phyloP scores from a whole-genome alignment of 2,888 invertebrate species.

The Monoplex corrugatus region DNA sequence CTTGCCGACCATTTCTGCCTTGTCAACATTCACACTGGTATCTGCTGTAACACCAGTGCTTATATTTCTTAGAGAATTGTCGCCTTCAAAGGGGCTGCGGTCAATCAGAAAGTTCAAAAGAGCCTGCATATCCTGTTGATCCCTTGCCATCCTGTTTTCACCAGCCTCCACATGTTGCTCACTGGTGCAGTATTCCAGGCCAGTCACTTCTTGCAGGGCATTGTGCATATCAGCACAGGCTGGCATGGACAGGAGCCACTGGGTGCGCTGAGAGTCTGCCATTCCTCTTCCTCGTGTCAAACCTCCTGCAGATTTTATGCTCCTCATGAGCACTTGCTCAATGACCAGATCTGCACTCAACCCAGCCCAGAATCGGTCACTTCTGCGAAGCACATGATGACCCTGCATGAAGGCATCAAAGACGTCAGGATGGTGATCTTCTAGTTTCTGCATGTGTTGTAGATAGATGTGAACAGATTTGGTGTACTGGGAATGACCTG shows the following conservation, averaged over 20 bases:
- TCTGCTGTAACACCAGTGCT: conserved; percentile 56
- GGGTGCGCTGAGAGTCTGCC: not conserved
- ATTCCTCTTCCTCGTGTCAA: conserved; percentile 41
- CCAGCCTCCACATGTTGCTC: conserved; percentile 34
- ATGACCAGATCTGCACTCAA: conserved; percentile 33
- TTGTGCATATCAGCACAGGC: conserved; percentile 39
- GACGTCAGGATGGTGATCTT: not conserved
- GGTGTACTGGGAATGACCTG: not conserved
- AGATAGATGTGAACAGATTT: not conserved
- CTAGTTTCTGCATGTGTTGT: not conserved
- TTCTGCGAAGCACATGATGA: conserved; percentile 52
- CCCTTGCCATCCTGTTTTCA: not conserved
- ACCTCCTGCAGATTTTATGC: conserved; percentile 53
- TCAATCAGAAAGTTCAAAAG: conserved; percentile 49
- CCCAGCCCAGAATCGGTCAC: conserved; percentile 50
- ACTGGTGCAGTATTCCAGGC: conserved; percentile 21
- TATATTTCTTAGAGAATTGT: conserved; percentile 53
- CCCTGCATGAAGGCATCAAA: too few relatives aligned
- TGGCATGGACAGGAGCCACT: conserved; percentile 44
- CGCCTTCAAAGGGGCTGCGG: conserved; percentile 54
- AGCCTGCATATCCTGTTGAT: conserved; percentile 46
- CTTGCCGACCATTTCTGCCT: conserved; percentile 52
- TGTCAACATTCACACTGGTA: conserved; percentile 52
- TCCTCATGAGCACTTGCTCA: conserved; percentile 57
- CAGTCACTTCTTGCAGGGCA: conserved; percentile 41